A percentile compares a stretch with the other conserved stretches of the same genome.
These are phyloP conservation scores for Cariama cristata DNA, from an alignment of 2,113 vertebrate genomes.

Conservation along the genomic window DNA sequence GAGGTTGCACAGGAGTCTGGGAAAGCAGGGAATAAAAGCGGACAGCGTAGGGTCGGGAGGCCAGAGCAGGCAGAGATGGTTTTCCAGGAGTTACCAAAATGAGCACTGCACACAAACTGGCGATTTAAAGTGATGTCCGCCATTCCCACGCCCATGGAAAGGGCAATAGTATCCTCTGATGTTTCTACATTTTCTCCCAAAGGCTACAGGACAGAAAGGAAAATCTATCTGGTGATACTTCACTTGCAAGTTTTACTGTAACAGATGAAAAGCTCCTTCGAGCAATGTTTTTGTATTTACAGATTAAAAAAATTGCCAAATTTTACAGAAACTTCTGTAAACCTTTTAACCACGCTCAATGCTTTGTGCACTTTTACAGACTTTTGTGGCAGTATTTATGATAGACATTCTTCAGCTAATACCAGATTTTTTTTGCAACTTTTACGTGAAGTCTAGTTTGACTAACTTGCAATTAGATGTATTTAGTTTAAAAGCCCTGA, in stretches of 20 bases:
- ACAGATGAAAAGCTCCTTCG: background rate
- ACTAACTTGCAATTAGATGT: background rate
- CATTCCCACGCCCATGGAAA: background rate
- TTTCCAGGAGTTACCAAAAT: background rate
- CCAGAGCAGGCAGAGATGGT: background rate
- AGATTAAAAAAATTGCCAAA: background rate
- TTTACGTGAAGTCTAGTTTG: background rate
- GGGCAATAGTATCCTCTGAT: background rate
- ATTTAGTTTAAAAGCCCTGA: background rate
- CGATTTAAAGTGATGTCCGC: fast-evolving
- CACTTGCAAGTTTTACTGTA: background rate
- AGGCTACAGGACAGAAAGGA: background rate
- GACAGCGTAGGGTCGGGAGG: too few relatives aligned
- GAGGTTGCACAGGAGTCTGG: background rate
- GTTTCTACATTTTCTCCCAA: background rate
- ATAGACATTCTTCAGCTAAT: background rate
- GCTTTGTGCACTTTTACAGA: background rate
- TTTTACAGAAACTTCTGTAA: background rate
- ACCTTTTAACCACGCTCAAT: background rate
- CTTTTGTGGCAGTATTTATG: background rate
- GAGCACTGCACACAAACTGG: fast-evolving
- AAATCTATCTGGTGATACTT: background rate
- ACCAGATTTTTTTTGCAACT: background rate
- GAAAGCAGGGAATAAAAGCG: background rate
- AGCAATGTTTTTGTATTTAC: background rate